Evolutionary conservation across 2,113 vertebrate species (phyloP).

Genomic region (Coreoperca whiteheadi): DNA sequence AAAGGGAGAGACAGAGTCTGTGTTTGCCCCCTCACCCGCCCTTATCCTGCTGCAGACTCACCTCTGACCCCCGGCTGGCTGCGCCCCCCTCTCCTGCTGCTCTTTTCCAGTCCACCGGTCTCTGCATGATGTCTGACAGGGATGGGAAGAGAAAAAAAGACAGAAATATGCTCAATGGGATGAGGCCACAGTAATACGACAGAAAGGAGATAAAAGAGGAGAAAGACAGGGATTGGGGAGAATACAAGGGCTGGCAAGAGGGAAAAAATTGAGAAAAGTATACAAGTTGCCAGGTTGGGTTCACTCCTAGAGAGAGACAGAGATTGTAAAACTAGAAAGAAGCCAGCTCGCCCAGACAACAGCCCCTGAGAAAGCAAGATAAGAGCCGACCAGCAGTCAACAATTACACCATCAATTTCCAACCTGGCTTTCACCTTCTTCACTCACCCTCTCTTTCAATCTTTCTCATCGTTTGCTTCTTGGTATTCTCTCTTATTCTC

Average conservation of each 20-base stretch:
- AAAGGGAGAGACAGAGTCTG: slow-evolving; percentile 22
- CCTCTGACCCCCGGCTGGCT: slow-evolving; percentile 72
- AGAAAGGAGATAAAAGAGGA: slow-evolving; percentile 44
- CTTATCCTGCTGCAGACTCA: slow-evolving; percentile 67
- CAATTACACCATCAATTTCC: slow-evolving; percentile 79
- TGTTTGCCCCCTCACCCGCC: slow-evolving; percentile 51
- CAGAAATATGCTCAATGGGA: slow-evolving; percentile 39
- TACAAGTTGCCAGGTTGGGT: slow-evolving; percentile 66
- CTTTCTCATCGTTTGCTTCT: slow-evolving; percentile 44
- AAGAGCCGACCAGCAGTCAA: slow-evolving; percentile 76
- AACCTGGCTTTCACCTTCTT: slow-evolving; percentile 52
- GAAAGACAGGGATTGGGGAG: slow-evolving; percentile 19
- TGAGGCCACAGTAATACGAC: slow-evolving; percentile 48
- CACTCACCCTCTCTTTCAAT: slow-evolving; percentile 47
- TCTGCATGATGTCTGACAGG: slow-evolving; percentile 48
- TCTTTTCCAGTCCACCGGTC: slow-evolving; percentile 73
- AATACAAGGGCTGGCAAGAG: slow-evolving; percentile 23
- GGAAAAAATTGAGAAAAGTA: slow-evolving; percentile 21
- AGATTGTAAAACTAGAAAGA: slow-evolving; percentile 52
- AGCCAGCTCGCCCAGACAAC: slow-evolving; percentile 57
- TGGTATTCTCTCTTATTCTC: slow-evolving; percentile 33
- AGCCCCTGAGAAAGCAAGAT: slow-evolving; percentile 79
- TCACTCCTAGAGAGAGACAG: slow-evolving; percentile 39
- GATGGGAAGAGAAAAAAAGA: slow-evolving; percentile 12
- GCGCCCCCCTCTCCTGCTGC: slow-evolving; percentile 42